Conservation (phyloP, 2,888 invertebrate genomes). For the Epirrita christyi region DNA sequence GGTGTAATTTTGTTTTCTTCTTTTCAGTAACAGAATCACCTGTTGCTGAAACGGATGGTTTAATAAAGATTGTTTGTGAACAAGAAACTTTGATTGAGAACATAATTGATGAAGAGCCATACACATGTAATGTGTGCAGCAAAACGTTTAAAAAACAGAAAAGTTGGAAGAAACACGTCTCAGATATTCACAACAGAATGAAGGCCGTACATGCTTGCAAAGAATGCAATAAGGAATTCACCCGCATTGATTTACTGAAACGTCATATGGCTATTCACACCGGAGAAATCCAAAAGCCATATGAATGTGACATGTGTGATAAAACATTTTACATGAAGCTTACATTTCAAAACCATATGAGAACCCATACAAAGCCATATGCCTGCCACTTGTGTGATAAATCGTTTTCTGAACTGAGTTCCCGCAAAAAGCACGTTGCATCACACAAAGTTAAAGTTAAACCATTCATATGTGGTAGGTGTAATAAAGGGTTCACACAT, state of each 20-base stretch:
- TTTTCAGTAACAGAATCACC: too few species aligned
- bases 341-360: neutral
- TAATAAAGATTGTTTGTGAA: neutral
- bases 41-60: too few species aligned
- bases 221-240: neutral
- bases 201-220: neutral
- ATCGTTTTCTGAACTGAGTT: neutral
- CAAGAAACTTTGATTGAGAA: neutral
- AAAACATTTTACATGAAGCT: too few species aligned
- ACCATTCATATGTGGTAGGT: neutral
- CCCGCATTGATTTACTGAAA: neutral
- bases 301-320: too few species aligned
- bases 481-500: conserved; percentile 3
- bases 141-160: neutral
- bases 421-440: neutral
- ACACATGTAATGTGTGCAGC: neutral
- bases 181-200: neutral
- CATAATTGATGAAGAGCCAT: neutral
- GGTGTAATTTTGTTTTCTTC: too few species aligned
- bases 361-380: neutral
- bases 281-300: neutral
- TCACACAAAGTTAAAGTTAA: neutral
- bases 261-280: neutral
- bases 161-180: neutral
- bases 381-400: too few species aligned